Evolutionary conservation across 2,888 invertebrate species (phyloP).

Genomic region (Xestobium rufovillosum): DNA sequence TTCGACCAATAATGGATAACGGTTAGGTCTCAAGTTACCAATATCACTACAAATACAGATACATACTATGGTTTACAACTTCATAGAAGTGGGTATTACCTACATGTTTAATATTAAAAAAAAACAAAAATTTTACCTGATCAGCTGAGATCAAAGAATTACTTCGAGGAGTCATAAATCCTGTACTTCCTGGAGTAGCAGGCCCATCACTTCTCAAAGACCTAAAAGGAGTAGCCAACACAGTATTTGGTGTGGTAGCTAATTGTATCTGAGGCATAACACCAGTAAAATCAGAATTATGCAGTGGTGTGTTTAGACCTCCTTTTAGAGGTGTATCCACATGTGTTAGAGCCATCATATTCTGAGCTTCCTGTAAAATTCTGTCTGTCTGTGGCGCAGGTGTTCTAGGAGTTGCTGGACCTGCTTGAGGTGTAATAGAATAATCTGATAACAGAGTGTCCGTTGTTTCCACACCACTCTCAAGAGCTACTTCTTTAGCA

Average conservation of each 20-base stretch:
- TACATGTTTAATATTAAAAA: conserved; percentile 6
- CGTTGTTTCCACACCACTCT: conserved; percentile 67
- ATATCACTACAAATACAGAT: too few relatives aligned
- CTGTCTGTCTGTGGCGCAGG: conserved; percentile 78
- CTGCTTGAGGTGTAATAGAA: conserved; percentile 65
- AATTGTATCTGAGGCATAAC: conserved; percentile 65
- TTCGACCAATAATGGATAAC: too few relatives aligned
- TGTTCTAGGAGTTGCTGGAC: conserved; percentile 71
- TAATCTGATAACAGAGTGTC: conserved; percentile 89
- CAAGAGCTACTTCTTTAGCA: conserved; percentile 81
- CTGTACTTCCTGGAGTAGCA: conserved; percentile 53
- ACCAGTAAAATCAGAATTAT: conserved; percentile 82
- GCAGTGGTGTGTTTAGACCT: conserved; percentile 89
- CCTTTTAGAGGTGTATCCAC: conserved; percentile 97
- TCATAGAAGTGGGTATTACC: too few relatives aligned
- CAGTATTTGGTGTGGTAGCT: conserved; percentile 83
- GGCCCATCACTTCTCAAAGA: conserved; percentile 60
- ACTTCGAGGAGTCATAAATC: conserved; percentile 51
- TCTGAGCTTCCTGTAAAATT: conserved; percentile 91
- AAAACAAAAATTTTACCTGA: conserved; percentile 15
- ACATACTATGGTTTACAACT: too few relatives aligned
- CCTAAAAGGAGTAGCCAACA: conserved; percentile 79
- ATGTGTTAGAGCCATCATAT: conserved; percentile 96
- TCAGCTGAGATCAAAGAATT: conserved; percentile 44
- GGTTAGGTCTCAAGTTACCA: too few relatives aligned